These are phyloP conservation scores for Hippoglossus hippoglossus DNA, from an alignment of 2,797 vertebrate genomes.

Conservation along the genomic window DNA sequence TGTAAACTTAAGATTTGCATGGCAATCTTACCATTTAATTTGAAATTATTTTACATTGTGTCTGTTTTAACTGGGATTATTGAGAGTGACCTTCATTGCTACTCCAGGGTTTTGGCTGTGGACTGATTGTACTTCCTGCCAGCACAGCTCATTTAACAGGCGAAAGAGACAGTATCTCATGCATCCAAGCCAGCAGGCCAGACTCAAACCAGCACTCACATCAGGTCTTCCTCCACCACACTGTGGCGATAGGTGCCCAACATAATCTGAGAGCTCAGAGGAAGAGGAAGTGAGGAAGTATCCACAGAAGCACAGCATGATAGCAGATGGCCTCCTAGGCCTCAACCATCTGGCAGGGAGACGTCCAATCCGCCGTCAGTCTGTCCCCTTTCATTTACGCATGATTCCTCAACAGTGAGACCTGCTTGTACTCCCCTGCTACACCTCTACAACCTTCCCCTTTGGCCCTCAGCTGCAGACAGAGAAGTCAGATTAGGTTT, in stretches of 20 bases:
- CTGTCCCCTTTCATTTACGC: conserved; percentile 82
- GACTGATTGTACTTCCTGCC: conserved; percentile 4
- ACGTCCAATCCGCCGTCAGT: conserved; percentile 76
- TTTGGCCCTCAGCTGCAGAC: conserved; percentile 24
- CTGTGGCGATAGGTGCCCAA: conserved; percentile 39
- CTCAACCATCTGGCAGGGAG: conserved; percentile 86
- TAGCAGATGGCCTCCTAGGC: conserved; percentile 85
- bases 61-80: conserved; percentile 3
- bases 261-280: conserved; percentile 52
- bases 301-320: conserved; percentile 66
- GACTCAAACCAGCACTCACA: conserved; percentile 57
- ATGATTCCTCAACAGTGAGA: conserved; percentile 67
- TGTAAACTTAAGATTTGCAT: too few relatives aligned
- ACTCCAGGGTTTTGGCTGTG: conserved; percentile 16
- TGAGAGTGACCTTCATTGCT: conserved; percentile 41
- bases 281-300: conserved; percentile 68
- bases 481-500: conserved; percentile 40
- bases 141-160: conserved; percentile 28
- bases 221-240: conserved; percentile 38
- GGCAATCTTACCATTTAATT: background rate
- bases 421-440: conserved; percentile 29
- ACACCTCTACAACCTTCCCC: conserved; percentile 17
- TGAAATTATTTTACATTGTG: background rate
- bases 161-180: conserved; percentile 19
- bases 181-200: conserved; percentile 36